These are phyloP conservation scores for Channallabes apus DNA, from an alignment of 2,797 vertebrate species.

Conservation along the genomic window DNA sequence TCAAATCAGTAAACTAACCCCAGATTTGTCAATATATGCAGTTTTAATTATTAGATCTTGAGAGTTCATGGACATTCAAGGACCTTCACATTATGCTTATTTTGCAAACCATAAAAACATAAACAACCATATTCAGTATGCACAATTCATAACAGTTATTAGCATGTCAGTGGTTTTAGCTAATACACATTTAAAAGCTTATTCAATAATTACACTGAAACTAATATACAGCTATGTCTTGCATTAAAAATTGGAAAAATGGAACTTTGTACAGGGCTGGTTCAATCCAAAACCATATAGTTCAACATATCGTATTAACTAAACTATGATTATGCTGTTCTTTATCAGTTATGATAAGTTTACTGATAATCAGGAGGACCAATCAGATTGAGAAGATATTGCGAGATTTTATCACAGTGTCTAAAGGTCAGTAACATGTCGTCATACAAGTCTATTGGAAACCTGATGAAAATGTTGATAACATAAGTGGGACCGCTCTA, in stretches of 20 bases:
- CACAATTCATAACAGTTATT: neutral
- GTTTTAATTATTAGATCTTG: neutral
- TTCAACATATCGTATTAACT: neutral
- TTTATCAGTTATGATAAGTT: slow-evolving; percentile 16
- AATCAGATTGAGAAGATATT: slow-evolving; percentile 5
- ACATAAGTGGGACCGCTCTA: neutral
- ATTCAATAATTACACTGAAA: slow-evolving; percentile 8
- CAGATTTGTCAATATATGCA: neutral
- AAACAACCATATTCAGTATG: neutral
- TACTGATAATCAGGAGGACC: neutral
- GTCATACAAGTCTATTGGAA: neutral
- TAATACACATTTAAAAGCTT: neutral
- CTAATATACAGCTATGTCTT: neutral
- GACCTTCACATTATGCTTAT: neutral
- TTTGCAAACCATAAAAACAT: neutral
- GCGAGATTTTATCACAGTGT: neutral
- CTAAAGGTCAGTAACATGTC: slow-evolving; percentile 11
- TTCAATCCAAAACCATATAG: neutral
- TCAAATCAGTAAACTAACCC: neutral
- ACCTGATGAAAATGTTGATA: neutral
- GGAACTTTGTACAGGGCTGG: slow-evolving; percentile 3
- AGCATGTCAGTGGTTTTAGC: neutral
- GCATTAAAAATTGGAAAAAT: neutral
- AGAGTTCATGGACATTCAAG: neutral
- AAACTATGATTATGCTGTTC: neutral